Base-by-base conservation (phyloP, 2,113 vertebrate genomes). In the Siniperca knerii region DNA sequence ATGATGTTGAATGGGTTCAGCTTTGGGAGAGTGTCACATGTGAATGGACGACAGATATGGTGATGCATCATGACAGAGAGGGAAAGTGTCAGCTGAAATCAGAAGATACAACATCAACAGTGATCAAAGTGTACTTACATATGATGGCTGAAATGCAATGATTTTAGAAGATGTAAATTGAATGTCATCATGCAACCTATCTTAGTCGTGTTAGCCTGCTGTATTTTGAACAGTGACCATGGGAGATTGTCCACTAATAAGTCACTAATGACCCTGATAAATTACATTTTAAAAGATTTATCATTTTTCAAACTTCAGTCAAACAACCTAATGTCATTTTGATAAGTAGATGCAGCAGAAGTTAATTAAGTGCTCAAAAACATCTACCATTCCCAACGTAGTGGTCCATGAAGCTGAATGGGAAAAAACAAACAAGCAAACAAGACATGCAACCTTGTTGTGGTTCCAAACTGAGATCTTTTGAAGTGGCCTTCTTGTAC, bases 1-100 rank as follows among this genome's bases (percentile, higher is more conserved):
- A 62, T 48, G 83, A 65, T 65, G 18, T 8, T 13, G 33, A 79
- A 79, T 76, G 71, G 77, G 40, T 64, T 73, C 76, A n/a, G 67
- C 0, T 2, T 15, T 57, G 33, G 25, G 65, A 80, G 33, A 23
- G 4, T 60, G 57, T 71, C 70, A 83, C 75, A 33, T 55, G 58
- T 52, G 75, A 82, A 55, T n/a, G 70, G 54, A 52, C 6, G 46
- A 55, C 44, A 35, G 76, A 68, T 72, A 52, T n/a, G 52, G 7
- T 35, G 73, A 77, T 74, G 67, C 58, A 54, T 66, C 10, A 13
- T 48, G 52, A 77, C 81, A 60, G 54, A 70, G 61, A 62, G 37
- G 77, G 21, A 61, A 37, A 48, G 54, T 55, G 60, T 37, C 18
- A 23, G 46, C 25, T 42, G n/a, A 46, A 58, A 75, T 65, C 68